Evolutionary conservation across 2,113 vertebrate species (phyloP), one percentile per base, ranked within the genome.

Genomic region (Hydropotes inermis): DNA sequence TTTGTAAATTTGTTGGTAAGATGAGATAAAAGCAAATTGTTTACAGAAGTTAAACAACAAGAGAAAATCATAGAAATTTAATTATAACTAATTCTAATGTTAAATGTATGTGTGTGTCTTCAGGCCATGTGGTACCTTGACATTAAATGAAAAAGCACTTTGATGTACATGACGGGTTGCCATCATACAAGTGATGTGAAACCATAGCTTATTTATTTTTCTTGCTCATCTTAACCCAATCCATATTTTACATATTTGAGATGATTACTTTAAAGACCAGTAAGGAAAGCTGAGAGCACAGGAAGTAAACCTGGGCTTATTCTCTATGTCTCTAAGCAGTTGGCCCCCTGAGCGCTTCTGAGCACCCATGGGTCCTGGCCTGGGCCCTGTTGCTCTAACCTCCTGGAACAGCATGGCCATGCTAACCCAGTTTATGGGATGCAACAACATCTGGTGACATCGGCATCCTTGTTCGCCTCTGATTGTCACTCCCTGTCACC

Each of bases 361-460:
- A 50, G 60, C 7, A 1, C 16, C 94, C 97, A 36, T 97, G 97
- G 93, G 97, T 96, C 95, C 67, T 89, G 19, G 10, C 93, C 91
- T 70, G 94, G 98, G 97, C 96, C 85, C 96, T 98, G 98, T 99
- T 99, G 98, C 99, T 98, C 98, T 85, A 98, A 94, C 87, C 50
- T 98, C 99, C 99, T 99, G 98, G 97, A 98, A 98, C 76, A 98
- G 79, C 96, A 97, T 97, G 98, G 98, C 96, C 95, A 99, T 97
- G 60, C 98, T 99, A 96, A 98, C 96, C 86, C 96, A 98, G 98
- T 99, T 99, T 98, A 99, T 98, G 99, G 99, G 98, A 98, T 98
- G 98, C 98, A 98, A 98, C 98, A 99, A 99, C 99, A 99, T 99
- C 99, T 99, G 99, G 99, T 94, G 93, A 96, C 97, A 96, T 97